Percentiles rank a stretch among this genome's conserved stretches.
phyloP scores from a whole-genome alignment of 2,113 vertebrate species.

The Etheostoma spectabile region DNA sequence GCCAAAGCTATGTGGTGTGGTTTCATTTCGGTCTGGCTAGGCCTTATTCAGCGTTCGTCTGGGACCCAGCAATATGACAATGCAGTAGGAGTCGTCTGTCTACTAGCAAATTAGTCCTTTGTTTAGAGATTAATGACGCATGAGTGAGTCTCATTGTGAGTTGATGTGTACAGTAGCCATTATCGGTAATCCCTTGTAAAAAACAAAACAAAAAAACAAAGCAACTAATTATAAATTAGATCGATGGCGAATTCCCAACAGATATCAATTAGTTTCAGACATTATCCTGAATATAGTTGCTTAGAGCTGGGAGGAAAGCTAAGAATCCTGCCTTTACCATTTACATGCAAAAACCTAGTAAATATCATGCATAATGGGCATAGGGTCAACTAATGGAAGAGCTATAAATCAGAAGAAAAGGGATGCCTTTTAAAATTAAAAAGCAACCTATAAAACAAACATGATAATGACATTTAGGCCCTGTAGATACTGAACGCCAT shows the following conservation, averaged over 20 bases:
- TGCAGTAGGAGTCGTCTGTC: slow-evolving; percentile 12
- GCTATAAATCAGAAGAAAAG: slow-evolving; percentile 1
- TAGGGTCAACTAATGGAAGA: neutral
- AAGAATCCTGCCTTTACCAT: neutral
- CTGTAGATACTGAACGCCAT: neutral
- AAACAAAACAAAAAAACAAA: neutral
- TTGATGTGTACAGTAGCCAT: slow-evolving; percentile 36
- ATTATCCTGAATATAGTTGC: neutral
- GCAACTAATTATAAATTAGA: slow-evolving; percentile 21
- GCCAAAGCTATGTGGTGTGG: neutral
- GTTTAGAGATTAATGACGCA: slow-evolving; percentile 67
- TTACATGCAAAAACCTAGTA: neutral
- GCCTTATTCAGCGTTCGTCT: neutral
- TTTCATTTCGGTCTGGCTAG: neutral
- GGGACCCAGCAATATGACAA: slow-evolving; percentile 13
- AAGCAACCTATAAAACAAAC: neutral
- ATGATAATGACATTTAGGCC: neutral
- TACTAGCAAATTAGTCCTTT: slow-evolving; percentile 55
- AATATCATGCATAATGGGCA: neutral
- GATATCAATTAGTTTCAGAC: neutral
- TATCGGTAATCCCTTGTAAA: slow-evolving; percentile 5
- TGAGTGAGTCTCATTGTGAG: slow-evolving; percentile 41
- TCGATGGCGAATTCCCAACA: slow-evolving; percentile 16
- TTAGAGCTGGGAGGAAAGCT: neutral
- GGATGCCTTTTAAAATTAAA: neutral